Base-by-base conservation (phyloP, 2,797 vertebrate genomes). In the Cyclura pinguis region DNA sequence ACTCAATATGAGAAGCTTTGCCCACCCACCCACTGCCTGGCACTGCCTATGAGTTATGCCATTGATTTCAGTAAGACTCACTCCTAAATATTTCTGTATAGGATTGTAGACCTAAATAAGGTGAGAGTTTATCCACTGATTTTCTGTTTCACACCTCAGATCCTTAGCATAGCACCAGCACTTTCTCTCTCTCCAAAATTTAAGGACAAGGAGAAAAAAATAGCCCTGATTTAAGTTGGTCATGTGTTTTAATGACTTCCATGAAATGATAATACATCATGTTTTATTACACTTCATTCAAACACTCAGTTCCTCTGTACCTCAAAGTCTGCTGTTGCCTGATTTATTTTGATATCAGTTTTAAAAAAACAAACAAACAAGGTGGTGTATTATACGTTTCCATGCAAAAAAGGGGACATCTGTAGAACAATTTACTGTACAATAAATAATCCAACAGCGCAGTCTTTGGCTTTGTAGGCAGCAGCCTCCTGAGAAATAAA, bases 401-500 rank as follows among this genome's bases (percentile, higher is more conserved):
- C 4, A 64, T 29, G 16, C 50, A 57, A 88, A 88, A 47, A 38
- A 32, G 42, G 38, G 50, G 32, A 78, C 29, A 50, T 80, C 69
- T 80, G 42, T 52, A 69, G 62, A 80, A 67, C 29, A 67, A 80
- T 67, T 67, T 80, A 78, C 62, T 77, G 85, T 35, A 62, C 47
- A 80, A 59, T 69, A 20, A 64, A 80, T 80, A 69, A 47, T 7
- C 62, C 13, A 35, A 18, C 62, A 80, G 32, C n/a, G 62, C 22
- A 88, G n/a, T 35, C 86, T 87, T 87, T 59, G 42, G 42, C n/a
- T 67, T 67, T 50, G 22, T 47, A 87, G 16, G 57, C 76, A 77
- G 38, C 16, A 38, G 20, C 55, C 76, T 69, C 29, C 52, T 47
- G n/a, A 87, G 86, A 87, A 67, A 86, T 76, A 22, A 86, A 86